Conservation (phyloP, 2,888 invertebrate species). For the Patella pellucida region DNA sequence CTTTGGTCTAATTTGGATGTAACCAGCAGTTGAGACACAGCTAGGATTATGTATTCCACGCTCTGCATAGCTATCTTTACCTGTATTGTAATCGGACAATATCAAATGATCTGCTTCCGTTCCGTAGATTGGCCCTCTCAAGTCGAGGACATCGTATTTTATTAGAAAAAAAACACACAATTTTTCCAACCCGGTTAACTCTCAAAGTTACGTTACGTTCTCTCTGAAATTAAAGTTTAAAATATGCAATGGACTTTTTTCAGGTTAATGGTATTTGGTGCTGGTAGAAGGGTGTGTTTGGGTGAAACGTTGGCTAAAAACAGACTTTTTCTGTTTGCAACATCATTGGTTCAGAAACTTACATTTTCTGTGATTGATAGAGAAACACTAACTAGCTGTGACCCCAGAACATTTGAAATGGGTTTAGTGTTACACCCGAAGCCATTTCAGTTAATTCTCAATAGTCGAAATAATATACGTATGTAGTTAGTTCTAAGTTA, state of each 20-base stretch:
- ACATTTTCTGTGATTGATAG: conserved; percentile 36
- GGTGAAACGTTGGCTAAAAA: conserved; percentile 64
- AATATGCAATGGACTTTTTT: conserved; percentile 5
- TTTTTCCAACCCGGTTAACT: too few relatives aligned
- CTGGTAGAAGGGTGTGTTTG: conserved; percentile 61
- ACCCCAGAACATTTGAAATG: conserved; percentile 56
- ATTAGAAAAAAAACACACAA: too few relatives aligned
- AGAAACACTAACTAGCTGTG: conserved; percentile 40
- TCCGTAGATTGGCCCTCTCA: too few relatives aligned
- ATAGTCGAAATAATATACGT: neutral
- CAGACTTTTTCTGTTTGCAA: conserved; percentile 59
- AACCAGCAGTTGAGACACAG: too few relatives aligned
- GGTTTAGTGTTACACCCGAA: conserved; percentile 63
- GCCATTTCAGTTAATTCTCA: conserved; percentile 41
- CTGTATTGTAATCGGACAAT: too few relatives aligned
- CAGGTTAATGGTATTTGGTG: conserved; percentile 61
- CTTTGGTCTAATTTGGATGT: too few relatives aligned
- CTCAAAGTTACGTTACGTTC: too few relatives aligned
- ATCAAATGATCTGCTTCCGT: too few relatives aligned
- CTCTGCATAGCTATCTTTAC: too few relatives aligned
- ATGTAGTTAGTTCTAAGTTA: neutral
- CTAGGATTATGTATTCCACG: too few relatives aligned
- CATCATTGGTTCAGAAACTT: conserved; percentile 52
- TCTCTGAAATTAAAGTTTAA: too few relatives aligned
- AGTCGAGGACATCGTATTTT: too few relatives aligned